Base-by-base conservation (phyloP, 2,113 vertebrate genomes). In the Eidolon helvum region DNA sequence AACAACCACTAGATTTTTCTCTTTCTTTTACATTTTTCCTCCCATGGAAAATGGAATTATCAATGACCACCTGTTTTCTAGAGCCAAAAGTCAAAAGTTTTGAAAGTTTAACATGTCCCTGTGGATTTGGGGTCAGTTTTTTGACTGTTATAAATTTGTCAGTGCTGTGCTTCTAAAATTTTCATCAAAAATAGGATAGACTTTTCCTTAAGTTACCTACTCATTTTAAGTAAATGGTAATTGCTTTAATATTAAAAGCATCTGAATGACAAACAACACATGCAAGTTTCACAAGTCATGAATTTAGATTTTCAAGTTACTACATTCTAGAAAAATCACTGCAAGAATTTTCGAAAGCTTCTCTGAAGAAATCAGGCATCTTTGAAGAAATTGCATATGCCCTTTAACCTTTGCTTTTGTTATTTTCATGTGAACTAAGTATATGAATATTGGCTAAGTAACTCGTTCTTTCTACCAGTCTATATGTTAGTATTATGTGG, bases 161-260 rank as follows among this genome's bases (percentile, higher is more conserved):
- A 71, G 19, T n/a, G 12, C 19, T 87, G 30, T 21, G 15, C 45
- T 93, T 59, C 35, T 94, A 72, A 77, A 48, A n/a, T 57, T 86
- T 72, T 75, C 43, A 87, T 24, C 7, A 92, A 96, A 78, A 87
- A 43, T 63, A 85, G 19, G 18, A 87, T 57, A 59, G 50, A 69
- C 19, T 75, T 61, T 75, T 71, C 61, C 21, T 87, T 82, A 94
- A 50, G 33, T 89, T 91, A 83, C 8, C 45, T 72, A 53, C 30
- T 74, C 35, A 35, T 87, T 93, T 88, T 40, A 77, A 89, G 68
- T 69, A 79, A 30, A 63, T 85, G 22, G 33, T 35, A 92, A 78
- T 18, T 72, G 38, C 21, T 95, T 94, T 71, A 92, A 74, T 77
- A 80, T 84, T 83, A 94, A 77, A 96, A 93, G 26, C 45, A n/a